phyloP scores from a whole-genome alignment of 1,140 invertebrate genomes.

The Leptestheria dahalacensis region DNA sequence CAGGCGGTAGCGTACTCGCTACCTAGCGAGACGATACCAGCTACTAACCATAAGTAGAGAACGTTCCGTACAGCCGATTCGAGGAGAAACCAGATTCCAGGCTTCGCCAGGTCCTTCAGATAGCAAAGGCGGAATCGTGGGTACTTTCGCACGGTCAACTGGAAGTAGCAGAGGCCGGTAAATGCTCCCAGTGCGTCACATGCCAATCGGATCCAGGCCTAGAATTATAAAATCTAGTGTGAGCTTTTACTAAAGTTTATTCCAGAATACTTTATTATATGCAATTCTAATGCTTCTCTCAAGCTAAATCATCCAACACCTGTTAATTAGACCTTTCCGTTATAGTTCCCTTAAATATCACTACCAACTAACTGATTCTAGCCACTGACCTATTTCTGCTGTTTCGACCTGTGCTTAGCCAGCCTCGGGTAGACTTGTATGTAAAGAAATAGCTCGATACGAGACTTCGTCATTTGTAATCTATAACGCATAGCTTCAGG shows the following conservation, averaged over 20 bases:
- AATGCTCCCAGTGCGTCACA: background rate
- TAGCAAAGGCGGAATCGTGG: background rate
- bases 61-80: conserved; percentile 6
- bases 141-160: background rate
- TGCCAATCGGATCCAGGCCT: background rate
- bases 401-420: too few relatives aligned
- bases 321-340: background rate
- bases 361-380: too few relatives aligned
- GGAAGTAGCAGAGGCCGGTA: background rate
- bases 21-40: conserved; percentile 4
- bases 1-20: conserved; percentile 8
- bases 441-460: too few relatives aligned
- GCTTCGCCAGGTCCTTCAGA: background rate
- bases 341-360: too few relatives aligned
- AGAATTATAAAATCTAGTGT: too few relatives aligned
- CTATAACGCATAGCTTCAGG: background rate
- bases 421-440: too few relatives aligned
- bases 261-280: too few relatives aligned
- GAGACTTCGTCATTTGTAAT: too few relatives aligned
- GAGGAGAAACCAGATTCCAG: background rate
- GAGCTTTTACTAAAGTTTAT: too few relatives aligned
- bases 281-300: too few relatives aligned
- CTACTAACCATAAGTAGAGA: conserved; percentile 3
- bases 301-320: too few relatives aligned
- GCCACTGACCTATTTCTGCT: too few relatives aligned